Evolutionary conservation across 2,113 vertebrate species (phyloP).

Genomic region (Thamnaconus septentrionalis): DNA sequence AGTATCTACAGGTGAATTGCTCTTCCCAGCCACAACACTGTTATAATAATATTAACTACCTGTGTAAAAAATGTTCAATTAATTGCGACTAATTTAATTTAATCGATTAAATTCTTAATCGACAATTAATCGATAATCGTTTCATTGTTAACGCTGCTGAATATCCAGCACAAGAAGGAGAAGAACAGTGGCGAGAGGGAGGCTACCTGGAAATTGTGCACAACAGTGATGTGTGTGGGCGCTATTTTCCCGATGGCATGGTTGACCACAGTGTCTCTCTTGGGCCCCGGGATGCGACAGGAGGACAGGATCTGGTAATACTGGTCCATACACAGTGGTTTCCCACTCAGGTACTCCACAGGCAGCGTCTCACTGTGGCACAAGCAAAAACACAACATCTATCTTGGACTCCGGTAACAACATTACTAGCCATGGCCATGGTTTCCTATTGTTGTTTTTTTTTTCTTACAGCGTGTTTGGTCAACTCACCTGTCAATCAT

Average conservation of each 20-base stretch:
- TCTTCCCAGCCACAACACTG: too few relatives aligned
- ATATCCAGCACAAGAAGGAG: neutral
- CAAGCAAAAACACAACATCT: neutral
- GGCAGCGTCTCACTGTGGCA: constrained; percentile 85
- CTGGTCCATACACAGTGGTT: constrained; percentile 96
- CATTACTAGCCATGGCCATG: neutral
- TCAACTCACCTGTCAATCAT: constrained; percentile 93
- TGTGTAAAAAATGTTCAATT: too few relatives aligned
- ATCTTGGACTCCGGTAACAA: constrained; percentile 4
- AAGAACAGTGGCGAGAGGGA: constrained; percentile 14
- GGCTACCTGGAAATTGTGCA: constrained; percentile 96
- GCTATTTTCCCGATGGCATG: constrained; percentile 78
- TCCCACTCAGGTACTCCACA: constrained; percentile 85
- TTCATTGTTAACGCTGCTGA: too few relatives aligned
- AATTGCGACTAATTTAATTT: too few relatives aligned
- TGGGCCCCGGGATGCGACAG: constrained; percentile 91
- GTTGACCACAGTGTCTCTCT: constrained; percentile 87
- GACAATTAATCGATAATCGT: too few relatives aligned
- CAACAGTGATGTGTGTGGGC: constrained; percentile 88
- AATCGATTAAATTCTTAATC: too few relatives aligned
- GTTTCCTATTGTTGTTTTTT: neutral
- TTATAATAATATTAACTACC: too few relatives aligned
- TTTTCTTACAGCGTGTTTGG: neutral
- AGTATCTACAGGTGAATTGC: too few relatives aligned
- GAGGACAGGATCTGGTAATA: constrained; percentile 96